Evolutionary conservation across 2,888 invertebrate species (phyloP).

Genomic region (Trachelus iudaicus): DNA sequence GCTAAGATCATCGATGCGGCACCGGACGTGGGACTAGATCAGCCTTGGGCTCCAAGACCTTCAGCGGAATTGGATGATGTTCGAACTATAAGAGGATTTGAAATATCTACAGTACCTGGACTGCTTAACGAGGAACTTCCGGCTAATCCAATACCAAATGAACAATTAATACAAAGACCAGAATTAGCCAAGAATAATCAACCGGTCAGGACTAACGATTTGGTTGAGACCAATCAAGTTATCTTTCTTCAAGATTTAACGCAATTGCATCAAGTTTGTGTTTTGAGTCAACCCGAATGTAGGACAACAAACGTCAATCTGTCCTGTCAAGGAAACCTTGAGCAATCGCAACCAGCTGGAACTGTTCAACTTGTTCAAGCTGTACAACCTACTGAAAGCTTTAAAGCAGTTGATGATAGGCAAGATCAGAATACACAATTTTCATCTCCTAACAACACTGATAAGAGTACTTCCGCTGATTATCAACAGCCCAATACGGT

Average conservation of each 20-base stretch:
- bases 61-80: neutral
- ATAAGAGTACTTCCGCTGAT: neutral
- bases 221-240: constrained; percentile 14
- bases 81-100: neutral
- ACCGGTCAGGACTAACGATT: neutral
- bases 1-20: constrained; percentile 27
- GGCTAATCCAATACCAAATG: neutral
- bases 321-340: neutral
- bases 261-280: constrained; percentile 20
- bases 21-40: neutral
- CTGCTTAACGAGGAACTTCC: neutral
- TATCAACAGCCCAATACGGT: neutral
- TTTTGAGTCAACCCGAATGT: neutral
- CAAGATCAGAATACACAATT: neutral
- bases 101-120: neutral
- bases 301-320: neutral
- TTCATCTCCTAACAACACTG: neutral
- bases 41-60: neutral
- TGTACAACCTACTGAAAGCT: neutral
- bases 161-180: neutral
- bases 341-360: neutral
- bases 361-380: neutral
- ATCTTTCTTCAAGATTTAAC: constrained; percentile 28
- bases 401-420: neutral
- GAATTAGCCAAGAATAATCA: neutral